Base-by-base conservation (phyloP, 2,797 vertebrate genomes). In the Sardinella longiceps region DNA sequence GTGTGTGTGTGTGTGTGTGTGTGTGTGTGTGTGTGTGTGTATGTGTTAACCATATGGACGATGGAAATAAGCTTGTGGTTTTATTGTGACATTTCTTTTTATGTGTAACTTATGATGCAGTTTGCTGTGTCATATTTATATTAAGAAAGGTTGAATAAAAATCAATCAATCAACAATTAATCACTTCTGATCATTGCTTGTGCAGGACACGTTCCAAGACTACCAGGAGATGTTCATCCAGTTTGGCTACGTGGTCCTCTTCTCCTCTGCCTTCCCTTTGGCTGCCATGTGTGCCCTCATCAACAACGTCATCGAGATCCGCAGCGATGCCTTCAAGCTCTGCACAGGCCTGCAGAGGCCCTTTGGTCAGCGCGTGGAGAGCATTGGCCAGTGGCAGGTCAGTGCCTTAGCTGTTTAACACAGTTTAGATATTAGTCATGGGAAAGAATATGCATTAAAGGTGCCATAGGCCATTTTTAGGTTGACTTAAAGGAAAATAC, bases 191-290 rank as follows among this genome's bases (percentile, higher is more conserved):
- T 77, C n/a, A 53, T 46, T 84, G 70, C 84, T 82, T 83, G 82
- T 82, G 77, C 93, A 99, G 98, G 98, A 98, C 94, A 98, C 98
- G 0, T 98, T 99, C 93, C 97, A 98, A 91, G 98, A 99, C 93
- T 98, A 98, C 92, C 98, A 99, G 89, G 98, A 99, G 94, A 99
- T 99, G 98, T 98, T 99, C 86, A 96, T 99, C 90, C 98, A 99
- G 95, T 99, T 99, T 0, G 98, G 98, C 63, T 99, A 99, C 0
- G 97, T 99, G 85, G 98, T 98, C 85, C 98, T 99, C 80, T 99
- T 99, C 94, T 99, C 98, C 9, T 98, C 98, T 0, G 98, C 98
- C 89, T 99, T 99, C 91, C 98, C 98, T 0, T 90, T 99, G 93
- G 98, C 98, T 0, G 98, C 98, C 58, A 96, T 97, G 93, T 99